These are phyloP conservation scores for Nomada ferruginata DNA, from an alignment of 2,888 invertebrate genomes.

Conservation along the genomic window DNA sequence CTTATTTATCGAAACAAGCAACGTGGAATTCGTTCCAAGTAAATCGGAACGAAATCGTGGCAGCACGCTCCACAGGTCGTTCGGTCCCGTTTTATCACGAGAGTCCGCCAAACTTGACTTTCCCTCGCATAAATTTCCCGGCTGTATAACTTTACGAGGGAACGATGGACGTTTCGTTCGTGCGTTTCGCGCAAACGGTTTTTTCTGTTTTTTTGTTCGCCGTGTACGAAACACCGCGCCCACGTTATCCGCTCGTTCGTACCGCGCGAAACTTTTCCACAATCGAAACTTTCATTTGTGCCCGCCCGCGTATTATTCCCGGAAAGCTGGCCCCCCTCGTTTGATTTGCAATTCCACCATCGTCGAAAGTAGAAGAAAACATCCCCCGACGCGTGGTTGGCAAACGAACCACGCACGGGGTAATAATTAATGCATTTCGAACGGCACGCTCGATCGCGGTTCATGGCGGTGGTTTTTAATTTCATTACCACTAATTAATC, in stretches of 20 bases:
- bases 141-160: constrained; percentile 38
- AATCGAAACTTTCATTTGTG: constrained; percentile 1
- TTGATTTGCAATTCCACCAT: not conserved
- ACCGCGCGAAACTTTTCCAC: not conserved
- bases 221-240: not conserved
- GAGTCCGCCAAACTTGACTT: constrained; percentile 47
- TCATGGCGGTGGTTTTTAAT: not conserved
- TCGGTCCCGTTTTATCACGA: constrained; percentile 49
- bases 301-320: not conserved
- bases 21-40: constrained; percentile 33
- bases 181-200: not conserved
- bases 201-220: not conserved
- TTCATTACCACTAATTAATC: constrained; percentile 7
- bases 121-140: constrained; percentile 57
- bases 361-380: not conserved
- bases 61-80: constrained; percentile 57
- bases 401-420: too few species aligned
- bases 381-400: not conserved
- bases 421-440: constrained; percentile 3
- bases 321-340: not conserved
- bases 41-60: constrained; percentile 40
- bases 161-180: constrained; percentile 33
- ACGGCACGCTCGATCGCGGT: not conserved
- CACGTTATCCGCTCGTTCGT: not conserved
- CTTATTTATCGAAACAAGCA: constrained; percentile 45